phyloP scores from a whole-genome alignment of 2,113 vertebrate genomes.

The Nibea coibor region DNA sequence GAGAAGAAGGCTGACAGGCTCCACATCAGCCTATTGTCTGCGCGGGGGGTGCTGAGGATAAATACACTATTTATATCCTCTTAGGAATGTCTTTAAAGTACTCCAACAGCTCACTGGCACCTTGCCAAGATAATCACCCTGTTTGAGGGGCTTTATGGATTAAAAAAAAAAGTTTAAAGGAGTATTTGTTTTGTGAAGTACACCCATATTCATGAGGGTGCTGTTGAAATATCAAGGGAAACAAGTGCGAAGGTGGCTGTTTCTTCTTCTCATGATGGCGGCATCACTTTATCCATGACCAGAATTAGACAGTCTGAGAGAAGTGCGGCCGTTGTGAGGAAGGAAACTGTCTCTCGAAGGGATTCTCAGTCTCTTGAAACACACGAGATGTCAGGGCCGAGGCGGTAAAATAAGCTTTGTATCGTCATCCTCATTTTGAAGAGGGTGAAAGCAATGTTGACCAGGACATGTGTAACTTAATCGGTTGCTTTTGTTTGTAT shows the following conservation, averaged over 20 bases:
- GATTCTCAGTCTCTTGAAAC: constrained; percentile 47
- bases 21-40: constrained; percentile 65
- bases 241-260: constrained; percentile 33
- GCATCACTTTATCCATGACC: constrained; percentile 45
- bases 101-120: constrained; percentile 63
- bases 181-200: constrained; percentile 14
- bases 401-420: background rate
- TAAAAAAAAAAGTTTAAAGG: constrained; percentile 29
- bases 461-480: constrained; percentile 27
- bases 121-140: constrained; percentile 68
- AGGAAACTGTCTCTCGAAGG: constrained; percentile 48
- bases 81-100: constrained; percentile 79
- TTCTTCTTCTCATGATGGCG: constrained; percentile 5
- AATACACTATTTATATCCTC: constrained; percentile 81
- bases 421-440: constrained; percentile 12
- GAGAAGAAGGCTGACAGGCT: constrained; percentile 45
- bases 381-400: constrained; percentile 41
- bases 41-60: constrained; percentile 54
- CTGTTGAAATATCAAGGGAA: constrained; percentile 47
- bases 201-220: constrained; percentile 5
- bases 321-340: background rate
- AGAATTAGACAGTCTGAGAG: constrained; percentile 26
- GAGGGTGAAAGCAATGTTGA: constrained; percentile 26
- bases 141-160: constrained; percentile 46
- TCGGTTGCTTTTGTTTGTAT: constrained; percentile 5